Evolutionary conservation across 2,113 vertebrate species (phyloP).

Genomic region (Entomyzon cyanotis): DNA sequence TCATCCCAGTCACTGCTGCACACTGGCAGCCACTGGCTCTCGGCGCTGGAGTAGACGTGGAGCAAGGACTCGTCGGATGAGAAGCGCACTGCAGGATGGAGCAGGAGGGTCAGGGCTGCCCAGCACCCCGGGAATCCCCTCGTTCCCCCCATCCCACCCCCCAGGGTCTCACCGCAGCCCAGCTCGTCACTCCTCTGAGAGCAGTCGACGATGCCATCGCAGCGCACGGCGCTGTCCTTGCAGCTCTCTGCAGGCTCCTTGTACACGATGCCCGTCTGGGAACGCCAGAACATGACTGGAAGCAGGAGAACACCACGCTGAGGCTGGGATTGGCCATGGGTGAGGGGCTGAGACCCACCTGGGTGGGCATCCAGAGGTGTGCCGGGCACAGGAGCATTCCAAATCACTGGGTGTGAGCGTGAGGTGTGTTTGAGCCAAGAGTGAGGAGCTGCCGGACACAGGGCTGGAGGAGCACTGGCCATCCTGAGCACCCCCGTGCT

Average conservation of each 20-base stretch:
- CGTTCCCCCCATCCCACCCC: rapidly evolving
- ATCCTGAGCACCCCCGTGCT: not conserved
- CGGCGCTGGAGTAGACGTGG: constrained; percentile 71
- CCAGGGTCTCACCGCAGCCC: constrained; percentile 66
- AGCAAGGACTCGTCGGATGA: constrained; percentile 71
- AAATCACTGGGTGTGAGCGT: not conserved
- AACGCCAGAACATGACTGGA: constrained; percentile 76
- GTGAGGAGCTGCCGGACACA: not conserved
- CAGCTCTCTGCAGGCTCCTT: constrained; percentile 75
- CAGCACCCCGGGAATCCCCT: rapidly evolving
- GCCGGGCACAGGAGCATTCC: not conserved
- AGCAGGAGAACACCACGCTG: not conserved
- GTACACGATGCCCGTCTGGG: constrained; percentile 66
- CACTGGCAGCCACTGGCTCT: constrained; percentile 73
- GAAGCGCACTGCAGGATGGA: constrained; percentile 72
- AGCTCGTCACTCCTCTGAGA: constrained; percentile 71
- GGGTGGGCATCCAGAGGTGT: rapidly evolving
- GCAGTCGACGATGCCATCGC: constrained; percentile 73
- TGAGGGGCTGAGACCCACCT: not conserved
- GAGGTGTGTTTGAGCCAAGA: not conserved
- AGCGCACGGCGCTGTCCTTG: constrained; percentile 45
- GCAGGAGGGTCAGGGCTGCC: not conserved
- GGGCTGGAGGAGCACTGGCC: not conserved
- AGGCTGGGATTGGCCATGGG: not conserved
- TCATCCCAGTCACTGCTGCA: constrained; percentile 71